These are phyloP conservation scores for Platycnemis pennipes DNA, from an alignment of 2,888 invertebrate genomes.

Conservation along the genomic window DNA sequence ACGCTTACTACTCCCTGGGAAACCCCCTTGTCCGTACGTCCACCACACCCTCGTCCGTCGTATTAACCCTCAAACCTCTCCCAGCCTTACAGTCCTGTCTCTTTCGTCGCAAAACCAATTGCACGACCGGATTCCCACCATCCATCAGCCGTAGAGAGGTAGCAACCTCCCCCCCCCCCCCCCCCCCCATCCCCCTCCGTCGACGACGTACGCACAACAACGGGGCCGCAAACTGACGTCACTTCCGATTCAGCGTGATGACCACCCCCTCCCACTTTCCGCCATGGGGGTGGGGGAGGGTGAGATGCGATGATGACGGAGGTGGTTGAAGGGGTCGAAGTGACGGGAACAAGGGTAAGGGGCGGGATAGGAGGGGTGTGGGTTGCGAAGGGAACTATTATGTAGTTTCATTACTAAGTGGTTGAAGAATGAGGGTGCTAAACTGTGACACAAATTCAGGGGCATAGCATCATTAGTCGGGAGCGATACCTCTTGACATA, in stretches of 20 bases:
- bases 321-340: neutral
- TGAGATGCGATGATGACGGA: neutral
- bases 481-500: neutral
- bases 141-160: constrained; percentile 42
- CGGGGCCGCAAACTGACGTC: constrained; percentile 53
- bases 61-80: neutral
- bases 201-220: constrained; percentile 37
- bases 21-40: neutral
- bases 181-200: neutral
- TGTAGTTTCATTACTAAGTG: neutral
- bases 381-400: neutral
- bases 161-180: neutral
- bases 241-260: constrained; percentile 58
- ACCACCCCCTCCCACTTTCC: neutral
- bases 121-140: constrained; percentile 50
- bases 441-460: neutral
- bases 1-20: neutral
- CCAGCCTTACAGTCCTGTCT: neutral
- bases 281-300: neutral
- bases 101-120: constrained; percentile 28
- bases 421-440: neutral
- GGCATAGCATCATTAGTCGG: neutral
- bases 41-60: neutral
- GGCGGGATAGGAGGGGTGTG: neutral
- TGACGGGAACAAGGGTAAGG: neutral